These are phyloP conservation scores for Strix uralensis DNA, from an alignment of 2,113 vertebrate species.

Conservation along the genomic window DNA sequence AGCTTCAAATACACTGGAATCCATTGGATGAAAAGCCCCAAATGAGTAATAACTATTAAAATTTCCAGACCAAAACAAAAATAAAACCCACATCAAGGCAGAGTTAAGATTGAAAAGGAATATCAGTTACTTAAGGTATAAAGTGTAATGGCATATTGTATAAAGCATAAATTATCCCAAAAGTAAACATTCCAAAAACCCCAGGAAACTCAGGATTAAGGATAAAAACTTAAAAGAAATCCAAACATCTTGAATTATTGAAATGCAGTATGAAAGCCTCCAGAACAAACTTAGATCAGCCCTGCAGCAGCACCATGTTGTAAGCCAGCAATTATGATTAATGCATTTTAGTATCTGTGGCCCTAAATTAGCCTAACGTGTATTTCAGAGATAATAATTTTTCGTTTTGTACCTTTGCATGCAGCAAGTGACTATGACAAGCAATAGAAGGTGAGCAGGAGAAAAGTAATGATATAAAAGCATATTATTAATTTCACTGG, in stretches of 20 bases:
- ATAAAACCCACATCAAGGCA: constrained; percentile 27
- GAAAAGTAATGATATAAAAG: neutral
- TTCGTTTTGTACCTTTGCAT: neutral
- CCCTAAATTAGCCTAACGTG: neutral
- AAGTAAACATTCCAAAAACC: constrained; percentile 29
- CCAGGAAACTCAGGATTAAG: constrained; percentile 50
- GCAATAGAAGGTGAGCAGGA: neutral
- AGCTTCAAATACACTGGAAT: neutral
- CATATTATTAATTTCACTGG: neutral
- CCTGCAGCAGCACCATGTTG: neutral
- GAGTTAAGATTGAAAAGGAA: neutral
- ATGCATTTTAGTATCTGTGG: neutral
- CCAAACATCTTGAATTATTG: constrained; percentile 25
- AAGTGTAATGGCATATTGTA: neutral
- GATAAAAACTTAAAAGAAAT: constrained; percentile 28
- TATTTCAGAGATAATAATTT: neutral
- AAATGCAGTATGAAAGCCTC: neutral
- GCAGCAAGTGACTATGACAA: neutral
- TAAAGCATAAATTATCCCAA: constrained; percentile 26
- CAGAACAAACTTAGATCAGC: neutral
- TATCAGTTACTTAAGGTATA: constrained; percentile 2
- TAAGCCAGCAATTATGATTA: neutral
- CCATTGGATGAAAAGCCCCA: neutral
- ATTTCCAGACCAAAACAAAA: constrained; percentile 58
- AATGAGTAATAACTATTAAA: constrained; percentile 30